Evolutionary conservation across 2,888 invertebrate species (phyloP).

Genomic region (Platycheirus rosarum): DNA sequence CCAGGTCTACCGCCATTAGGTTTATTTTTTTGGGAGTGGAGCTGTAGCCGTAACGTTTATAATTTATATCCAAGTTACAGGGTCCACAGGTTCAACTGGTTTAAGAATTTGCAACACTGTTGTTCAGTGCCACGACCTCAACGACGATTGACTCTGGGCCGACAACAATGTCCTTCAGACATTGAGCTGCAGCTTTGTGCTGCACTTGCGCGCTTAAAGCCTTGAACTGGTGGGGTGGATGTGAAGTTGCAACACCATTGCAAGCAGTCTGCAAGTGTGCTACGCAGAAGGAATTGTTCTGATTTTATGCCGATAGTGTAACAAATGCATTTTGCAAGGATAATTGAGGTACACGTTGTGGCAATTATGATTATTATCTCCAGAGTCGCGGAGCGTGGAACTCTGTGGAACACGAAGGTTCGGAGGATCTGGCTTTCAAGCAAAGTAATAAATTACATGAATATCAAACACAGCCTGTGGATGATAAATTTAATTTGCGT

Average conservation of each 20-base stretch:
- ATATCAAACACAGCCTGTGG: background rate
- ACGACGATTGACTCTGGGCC: too few relatives aligned
- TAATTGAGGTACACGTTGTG: conserved; percentile 62
- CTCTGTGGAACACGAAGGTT: background rate
- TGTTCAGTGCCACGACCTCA: conserved; percentile 2
- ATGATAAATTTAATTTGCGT: background rate
- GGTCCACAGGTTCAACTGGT: conserved; percentile 61
- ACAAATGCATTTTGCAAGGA: conserved; percentile 67
- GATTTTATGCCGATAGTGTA: conserved; percentile 55
- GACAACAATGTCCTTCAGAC: conserved; percentile 65
- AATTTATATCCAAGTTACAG: conserved; percentile 5
- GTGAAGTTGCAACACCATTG: conserved; percentile 52
- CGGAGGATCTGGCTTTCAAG: background rate
- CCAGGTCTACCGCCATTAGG: conserved; percentile 35
- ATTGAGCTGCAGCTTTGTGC: background rate
- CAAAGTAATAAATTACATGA: conserved; percentile 28
- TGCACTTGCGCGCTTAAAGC: conserved; percentile 45
- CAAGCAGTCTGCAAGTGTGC: background rate
- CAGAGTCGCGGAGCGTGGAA: background rate
- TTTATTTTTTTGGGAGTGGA: conserved; percentile 42
- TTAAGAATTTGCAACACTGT: conserved; percentile 1
- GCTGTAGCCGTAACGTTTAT: background rate
- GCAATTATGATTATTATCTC: conserved; percentile 60
- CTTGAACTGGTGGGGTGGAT: too few relatives aligned
- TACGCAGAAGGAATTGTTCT: conserved; percentile 31